Percentiles rank a stretch among this genome's conserved stretches.
phyloP scores from a whole-genome alignment of 2,113 vertebrate species.

The Pteruthius melanotis region DNA sequence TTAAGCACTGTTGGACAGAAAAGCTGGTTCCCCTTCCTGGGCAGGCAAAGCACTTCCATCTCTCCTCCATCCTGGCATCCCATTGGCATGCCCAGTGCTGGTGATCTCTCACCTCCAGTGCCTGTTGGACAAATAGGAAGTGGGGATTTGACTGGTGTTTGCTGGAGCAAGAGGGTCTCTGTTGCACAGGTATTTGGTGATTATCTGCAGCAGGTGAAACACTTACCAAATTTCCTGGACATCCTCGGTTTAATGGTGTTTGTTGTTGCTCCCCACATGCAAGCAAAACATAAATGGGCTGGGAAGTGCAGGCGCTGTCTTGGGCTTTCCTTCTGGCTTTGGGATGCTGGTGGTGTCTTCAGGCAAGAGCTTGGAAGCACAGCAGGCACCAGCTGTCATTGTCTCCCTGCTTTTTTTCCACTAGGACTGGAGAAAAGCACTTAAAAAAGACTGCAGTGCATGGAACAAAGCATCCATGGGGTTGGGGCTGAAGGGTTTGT shows the following conservation, averaged over 20 bases:
- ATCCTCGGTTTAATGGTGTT: neutral
- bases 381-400: neutral
- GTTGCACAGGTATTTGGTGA: accelerated
- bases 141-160: neutral
- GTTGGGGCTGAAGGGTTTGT: neutral
- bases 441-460: neutral
- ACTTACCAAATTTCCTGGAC: accelerated
- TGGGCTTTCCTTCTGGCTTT: neutral
- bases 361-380: neutral
- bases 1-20: neutral
- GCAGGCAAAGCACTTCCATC: neutral
- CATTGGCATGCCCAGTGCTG: accelerated
- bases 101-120: neutral
- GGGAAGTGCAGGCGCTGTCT: neutral
- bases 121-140: neutral
- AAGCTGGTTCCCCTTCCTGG: neutral
- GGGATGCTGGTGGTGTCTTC: accelerated
- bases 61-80: neutral
- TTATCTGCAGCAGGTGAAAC: neutral
- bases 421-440: neutral
- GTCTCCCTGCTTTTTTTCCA: neutral
- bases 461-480: neutral
- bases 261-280: neutral
- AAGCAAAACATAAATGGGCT: neutral
- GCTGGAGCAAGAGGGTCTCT: neutral